Conservation (phyloP, 2,797 vertebrate genomes). For the Tiaroga cobitis region DNA sequence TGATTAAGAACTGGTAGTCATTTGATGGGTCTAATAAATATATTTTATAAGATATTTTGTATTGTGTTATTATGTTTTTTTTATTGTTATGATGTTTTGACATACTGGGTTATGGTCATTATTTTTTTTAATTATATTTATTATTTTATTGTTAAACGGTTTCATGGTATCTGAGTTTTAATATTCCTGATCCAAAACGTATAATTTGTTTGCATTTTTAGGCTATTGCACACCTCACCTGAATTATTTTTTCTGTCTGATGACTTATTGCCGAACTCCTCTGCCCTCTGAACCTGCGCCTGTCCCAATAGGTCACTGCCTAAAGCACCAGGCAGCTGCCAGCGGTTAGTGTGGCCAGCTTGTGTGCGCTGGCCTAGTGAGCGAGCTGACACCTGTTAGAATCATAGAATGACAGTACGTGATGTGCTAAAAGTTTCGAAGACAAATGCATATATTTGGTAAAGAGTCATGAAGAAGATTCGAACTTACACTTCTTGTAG, state of each 20-base stretch:
- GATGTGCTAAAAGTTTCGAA: background rate
- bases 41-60: background rate
- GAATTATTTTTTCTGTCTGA: slow-evolving; percentile 28
- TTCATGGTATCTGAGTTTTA: background rate
- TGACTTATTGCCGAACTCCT: background rate
- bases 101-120: background rate
- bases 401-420: background rate
- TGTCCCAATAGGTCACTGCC: slow-evolving; percentile 55
- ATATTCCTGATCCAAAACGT: background rate
- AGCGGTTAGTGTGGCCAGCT: slow-evolving; percentile 58
- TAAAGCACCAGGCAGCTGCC: slow-evolving; percentile 39
- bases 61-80: background rate
- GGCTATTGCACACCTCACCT: slow-evolving; percentile 42
- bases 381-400: slow-evolving; percentile 36
- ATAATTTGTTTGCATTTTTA: background rate
- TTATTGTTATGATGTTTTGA: background rate
- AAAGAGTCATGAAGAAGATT: background rate
- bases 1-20: too few species aligned
- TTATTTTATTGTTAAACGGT: background rate
- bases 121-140: background rate
- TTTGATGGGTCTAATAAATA: background rate
- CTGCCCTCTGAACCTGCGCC: slow-evolving; percentile 47
- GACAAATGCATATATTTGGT: background rate
- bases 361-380: slow-evolving; percentile 46
- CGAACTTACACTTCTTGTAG: slow-evolving; percentile 7